Percentiles rank a stretch among this genome's conserved stretches.
These are phyloP conservation scores for Aurelia sp. DNA, from an alignment of 30 jellyfish, hydroid and myxozoan genomes.

Conservation along the genomic window DNA sequence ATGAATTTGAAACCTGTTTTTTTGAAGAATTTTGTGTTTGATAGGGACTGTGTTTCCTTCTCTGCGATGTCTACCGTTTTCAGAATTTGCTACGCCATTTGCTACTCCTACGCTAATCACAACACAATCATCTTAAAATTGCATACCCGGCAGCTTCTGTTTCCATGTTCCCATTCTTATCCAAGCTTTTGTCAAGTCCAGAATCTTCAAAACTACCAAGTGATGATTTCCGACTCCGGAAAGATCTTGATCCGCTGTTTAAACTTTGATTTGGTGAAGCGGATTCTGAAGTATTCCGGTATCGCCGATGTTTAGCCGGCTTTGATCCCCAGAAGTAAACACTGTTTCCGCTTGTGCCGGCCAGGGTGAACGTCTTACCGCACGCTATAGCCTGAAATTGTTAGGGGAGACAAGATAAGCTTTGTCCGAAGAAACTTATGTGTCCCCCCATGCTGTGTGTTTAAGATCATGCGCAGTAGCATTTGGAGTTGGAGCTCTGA, in stretches of 20 bases:
- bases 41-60: no score
- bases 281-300: slow-evolving; percentile 65
- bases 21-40: no score
- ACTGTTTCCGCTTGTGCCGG: slow-evolving; percentile 75
- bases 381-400: slow-evolving; percentile 68
- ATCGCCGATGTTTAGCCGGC: slow-evolving; percentile 60
- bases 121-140: not conserved
- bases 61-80: no score
- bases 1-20: no score
- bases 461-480: no score
- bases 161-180: slow-evolving; percentile 36
- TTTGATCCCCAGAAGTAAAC: slow-evolving; percentile 96
- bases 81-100: no score
- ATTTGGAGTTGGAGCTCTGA: no score
- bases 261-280: slow-evolving; percentile 65
- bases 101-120: not conserved
- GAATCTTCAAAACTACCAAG: slow-evolving; percentile 64
- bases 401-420: not conserved
- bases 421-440: no score
- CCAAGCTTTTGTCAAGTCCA: slow-evolving; percentile 56
- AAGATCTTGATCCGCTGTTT: slow-evolving; percentile 49
- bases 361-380: slow-evolving; percentile 77
- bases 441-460: no score
- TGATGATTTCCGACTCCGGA: slow-evolving; percentile 60
- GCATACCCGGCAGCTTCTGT: slow-evolving; percentile 41